These are phyloP conservation scores for Meles meles DNA, from an alignment of 2,113 vertebrate genomes.

Conservation along the genomic window DNA sequence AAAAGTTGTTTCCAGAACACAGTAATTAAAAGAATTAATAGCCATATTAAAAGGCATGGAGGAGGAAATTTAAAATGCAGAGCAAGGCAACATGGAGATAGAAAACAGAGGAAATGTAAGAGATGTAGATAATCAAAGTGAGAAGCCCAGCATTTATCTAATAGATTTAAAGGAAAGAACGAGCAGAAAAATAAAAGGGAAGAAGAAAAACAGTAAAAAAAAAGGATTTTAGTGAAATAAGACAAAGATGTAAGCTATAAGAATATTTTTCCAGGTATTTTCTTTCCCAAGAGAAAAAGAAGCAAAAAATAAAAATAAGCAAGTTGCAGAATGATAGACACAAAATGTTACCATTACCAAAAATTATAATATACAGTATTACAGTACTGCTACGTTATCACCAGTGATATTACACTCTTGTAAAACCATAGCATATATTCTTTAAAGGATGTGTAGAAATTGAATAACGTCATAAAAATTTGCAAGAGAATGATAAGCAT, in stretches of 20 bases:
- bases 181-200: background rate
- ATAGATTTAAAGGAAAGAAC: background rate
- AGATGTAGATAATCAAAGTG: background rate
- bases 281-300: background rate
- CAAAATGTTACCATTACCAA: background rate
- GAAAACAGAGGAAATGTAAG: background rate
- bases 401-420: background rate
- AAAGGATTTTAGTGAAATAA: slow-evolving; percentile 10
- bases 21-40: background rate
- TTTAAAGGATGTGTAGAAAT: background rate
- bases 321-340: background rate
- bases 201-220: background rate
- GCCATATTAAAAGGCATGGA: background rate
- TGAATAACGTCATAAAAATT: background rate
- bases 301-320: background rate
- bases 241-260: background rate
- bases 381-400: background rate
- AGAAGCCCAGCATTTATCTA: background rate
- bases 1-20: background rate
- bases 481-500: background rate
- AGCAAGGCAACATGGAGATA: background rate
- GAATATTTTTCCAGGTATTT: background rate
- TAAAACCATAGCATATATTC: background rate
- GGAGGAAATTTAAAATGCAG: background rate
- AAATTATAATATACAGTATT: background rate